Evolutionary conservation across 2,888 invertebrate species (phyloP).

Genomic region (Amaurobius ferox): DNA sequence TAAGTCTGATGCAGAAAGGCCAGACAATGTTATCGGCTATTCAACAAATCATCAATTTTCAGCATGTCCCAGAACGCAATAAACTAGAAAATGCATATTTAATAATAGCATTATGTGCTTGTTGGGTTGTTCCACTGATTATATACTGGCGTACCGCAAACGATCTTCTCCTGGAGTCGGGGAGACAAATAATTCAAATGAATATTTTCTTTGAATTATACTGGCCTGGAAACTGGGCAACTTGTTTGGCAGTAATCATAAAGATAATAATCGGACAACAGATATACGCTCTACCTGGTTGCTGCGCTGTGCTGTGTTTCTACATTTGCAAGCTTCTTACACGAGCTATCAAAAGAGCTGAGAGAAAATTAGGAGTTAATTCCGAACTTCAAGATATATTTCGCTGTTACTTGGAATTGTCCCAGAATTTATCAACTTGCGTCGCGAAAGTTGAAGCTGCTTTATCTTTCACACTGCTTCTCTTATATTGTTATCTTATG

Average conservation of each 20-base stretch:
- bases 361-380: neutral
- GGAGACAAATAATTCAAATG: neutral
- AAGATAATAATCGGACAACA: conserved; percentile 21
- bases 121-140: conserved; percentile 8
- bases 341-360: neutral
- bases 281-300: conserved; percentile 34
- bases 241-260: neutral
- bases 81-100: neutral
- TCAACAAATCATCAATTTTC: neutral
- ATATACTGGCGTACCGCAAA: neutral
- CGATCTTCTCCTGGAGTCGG: neutral
- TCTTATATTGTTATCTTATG: conserved; percentile 32
- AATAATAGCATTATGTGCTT: neutral
- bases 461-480: conserved; percentile 13
- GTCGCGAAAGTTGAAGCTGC: conserved; percentile 18
- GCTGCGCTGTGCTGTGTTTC: conserved; percentile 24
- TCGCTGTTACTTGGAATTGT: neutral
- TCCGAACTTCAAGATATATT: too few species aligned
- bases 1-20: conserved; percentile 23
- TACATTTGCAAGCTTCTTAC: conserved; percentile 23
- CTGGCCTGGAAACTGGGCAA: neutral
- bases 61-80: neutral
- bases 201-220: conserved; percentile 5
- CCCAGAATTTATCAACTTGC: neutral
- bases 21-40: neutral